Percentiles rank a stretch among this genome's conserved stretches.
These are phyloP conservation scores for Sceloporus undulatus DNA, from an alignment of 2,113 vertebrate species.

Conservation along the genomic window DNA sequence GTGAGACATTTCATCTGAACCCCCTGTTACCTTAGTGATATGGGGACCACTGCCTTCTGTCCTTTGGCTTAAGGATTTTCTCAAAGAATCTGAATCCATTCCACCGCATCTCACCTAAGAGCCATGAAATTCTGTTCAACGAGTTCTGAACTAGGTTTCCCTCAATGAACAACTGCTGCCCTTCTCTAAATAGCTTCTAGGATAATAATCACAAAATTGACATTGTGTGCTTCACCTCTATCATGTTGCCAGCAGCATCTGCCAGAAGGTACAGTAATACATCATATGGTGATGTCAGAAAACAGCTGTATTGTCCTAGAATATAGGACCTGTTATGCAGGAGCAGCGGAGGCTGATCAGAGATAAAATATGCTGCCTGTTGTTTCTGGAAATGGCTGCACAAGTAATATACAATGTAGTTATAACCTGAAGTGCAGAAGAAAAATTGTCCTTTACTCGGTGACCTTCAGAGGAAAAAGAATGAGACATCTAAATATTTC, in stretches of 20 bases:
- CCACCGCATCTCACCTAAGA: no score
- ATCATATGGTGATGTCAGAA: background rate
- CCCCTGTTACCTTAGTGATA: no score
- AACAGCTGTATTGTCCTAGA: background rate
- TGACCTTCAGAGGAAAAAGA: background rate
- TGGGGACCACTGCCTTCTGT: no score
- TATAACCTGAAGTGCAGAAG: background rate
- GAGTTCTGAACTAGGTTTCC: background rate
- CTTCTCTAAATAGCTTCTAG: background rate
- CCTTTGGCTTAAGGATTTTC: no score
- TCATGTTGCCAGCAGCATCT: no score
- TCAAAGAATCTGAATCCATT: no score
- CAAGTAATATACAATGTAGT: background rate
- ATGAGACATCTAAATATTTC: constrained; percentile 3
- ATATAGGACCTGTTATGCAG: background rate
- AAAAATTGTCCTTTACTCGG: background rate
- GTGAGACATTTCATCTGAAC: no score
- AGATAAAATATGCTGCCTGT: background rate
- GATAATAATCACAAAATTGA: background rate
- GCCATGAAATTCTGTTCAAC: background rate
- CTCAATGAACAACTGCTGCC: background rate
- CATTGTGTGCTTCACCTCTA: background rate
- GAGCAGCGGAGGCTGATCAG: background rate
- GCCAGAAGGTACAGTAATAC: no score
- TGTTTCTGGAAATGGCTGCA: background rate